Evolutionary conservation across 2,888 invertebrate species (phyloP).

Genomic region (Acleris sparsana): DNA sequence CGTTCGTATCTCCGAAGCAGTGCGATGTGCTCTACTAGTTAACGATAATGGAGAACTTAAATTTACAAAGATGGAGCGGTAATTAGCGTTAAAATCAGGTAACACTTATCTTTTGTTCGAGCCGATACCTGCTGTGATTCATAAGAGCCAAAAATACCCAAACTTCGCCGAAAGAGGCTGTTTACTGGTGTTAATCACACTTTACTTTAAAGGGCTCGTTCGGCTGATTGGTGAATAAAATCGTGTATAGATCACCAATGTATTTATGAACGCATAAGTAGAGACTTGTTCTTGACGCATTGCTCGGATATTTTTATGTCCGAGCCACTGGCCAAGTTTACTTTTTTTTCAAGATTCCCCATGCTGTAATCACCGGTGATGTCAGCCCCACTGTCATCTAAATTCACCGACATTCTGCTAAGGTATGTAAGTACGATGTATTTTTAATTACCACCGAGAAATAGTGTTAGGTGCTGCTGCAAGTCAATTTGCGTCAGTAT

Average conservation of each 20-base stretch:
- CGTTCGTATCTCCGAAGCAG: too few species aligned
- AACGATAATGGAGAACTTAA: too few species aligned
- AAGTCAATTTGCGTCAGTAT: conserved; percentile 1
- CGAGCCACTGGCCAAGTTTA: conserved; percentile 5
- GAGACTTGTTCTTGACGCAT: conserved; percentile 22
- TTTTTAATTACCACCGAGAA: background rate
- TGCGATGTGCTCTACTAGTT: too few species aligned
- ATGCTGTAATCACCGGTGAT: conserved; percentile 1
- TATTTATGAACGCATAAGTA: conserved; percentile 2
- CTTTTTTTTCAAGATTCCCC: conserved; percentile 14
- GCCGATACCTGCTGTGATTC: conserved; percentile 18
- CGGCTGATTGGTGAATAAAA: conserved; percentile 17
- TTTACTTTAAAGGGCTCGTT: conserved; percentile 3
- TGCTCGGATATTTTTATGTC: conserved; percentile 26
- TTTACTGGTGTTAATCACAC: background rate
- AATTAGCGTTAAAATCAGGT: conserved; percentile 1
- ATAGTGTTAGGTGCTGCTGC: conserved; percentile 3
- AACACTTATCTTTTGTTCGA: conserved; percentile 21
- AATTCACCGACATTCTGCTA: background rate
- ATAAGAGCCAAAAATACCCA: conserved; percentile 6
- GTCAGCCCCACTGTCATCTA: background rate
- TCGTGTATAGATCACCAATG: background rate
- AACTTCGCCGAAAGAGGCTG: background rate
- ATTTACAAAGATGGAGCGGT: background rate
- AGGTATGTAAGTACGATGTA: background rate